Base-by-base conservation (phyloP, 1,140 invertebrate genomes). In the Frieseomelitta varia region DNA sequence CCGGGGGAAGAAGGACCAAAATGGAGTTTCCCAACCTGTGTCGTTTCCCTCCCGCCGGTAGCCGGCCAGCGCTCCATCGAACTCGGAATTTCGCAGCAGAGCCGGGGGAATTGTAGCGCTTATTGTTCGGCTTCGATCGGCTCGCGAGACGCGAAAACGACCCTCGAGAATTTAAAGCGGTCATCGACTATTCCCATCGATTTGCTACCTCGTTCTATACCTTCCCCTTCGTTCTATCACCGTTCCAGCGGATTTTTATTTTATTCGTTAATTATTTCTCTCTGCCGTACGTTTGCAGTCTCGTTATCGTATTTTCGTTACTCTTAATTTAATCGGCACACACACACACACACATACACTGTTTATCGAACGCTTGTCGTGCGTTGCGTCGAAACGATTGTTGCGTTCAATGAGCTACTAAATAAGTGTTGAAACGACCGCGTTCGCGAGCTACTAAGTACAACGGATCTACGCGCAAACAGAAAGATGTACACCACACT, bases 1-100 rank as follows among this genome's bases (percentile, higher is more conserved):
- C 39, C 30, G 34, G 30, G 27, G 56, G 79, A 91, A 58, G 76
- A 79, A 84, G 77, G 58, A 56, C 51, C 69, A 34, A 73, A 80
- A 84, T 84, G n/a, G 61, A 84, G 83, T 47, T 72, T 56, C 78
- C 78, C 47, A 30, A 4, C 58, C 17, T n/a, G 47, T 53, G n/a
- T 58, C 30, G 47, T 17, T 55, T 21, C 27, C 17, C 30, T 47
- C 39, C 39, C 39, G 39, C 6, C 39, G 39, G 27, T 30, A 79
- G 6, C 51, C 51, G 11, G 27, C 2, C n/a, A 21, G 2, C 39
- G 17, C n/a, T 34, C 12, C 24, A 47, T 53, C 27, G 11, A 30
- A 51, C 17, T 47, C 39, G 24, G 47, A 47, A 69, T 53, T 39
- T 72, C 56, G 14, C 51, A n/a, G 0, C 39, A 21, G 11, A 12